phyloP scores from a whole-genome alignment of 2,888 invertebrate species.

The Pemphredon lugubris region DNA sequence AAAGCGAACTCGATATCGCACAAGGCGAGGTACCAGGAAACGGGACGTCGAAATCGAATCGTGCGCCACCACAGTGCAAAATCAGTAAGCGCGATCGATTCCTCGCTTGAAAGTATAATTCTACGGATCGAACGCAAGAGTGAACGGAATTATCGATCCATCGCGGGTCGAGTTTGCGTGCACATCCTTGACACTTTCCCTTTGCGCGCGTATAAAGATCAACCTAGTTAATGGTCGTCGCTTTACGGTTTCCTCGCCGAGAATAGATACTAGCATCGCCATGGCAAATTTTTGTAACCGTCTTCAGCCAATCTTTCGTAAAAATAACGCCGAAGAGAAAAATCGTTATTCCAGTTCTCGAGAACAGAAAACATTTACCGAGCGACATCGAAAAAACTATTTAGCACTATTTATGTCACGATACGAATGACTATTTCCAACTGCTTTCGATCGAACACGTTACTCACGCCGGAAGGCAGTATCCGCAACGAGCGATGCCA shows the following conservation, averaged over 20 bases:
- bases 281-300: not conserved
- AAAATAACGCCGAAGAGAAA: too few species aligned
- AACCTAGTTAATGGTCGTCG: slow-evolving; percentile 50
- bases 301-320: too few species aligned
- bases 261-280: not conserved
- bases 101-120: too few species aligned
- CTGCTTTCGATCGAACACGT: not conserved
- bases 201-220: slow-evolving; percentile 41
- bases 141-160: slow-evolving; percentile 48
- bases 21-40: not conserved
- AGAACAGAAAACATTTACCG: too few species aligned
- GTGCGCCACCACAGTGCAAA: too few species aligned
- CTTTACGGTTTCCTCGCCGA: slow-evolving; percentile 11
- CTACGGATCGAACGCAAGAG: not conserved
- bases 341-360: too few species aligned
- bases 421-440: too few species aligned
- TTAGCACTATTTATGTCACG: too few species aligned
- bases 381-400: too few species aligned
- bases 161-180: slow-evolving; percentile 18
- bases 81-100: too few species aligned
- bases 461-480: slow-evolving; percentile 4
- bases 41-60: not conserved
- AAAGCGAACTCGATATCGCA: slow-evolving; percentile 34
- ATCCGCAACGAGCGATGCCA: slow-evolving; percentile 1
- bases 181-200: slow-evolving; percentile 62